Evolutionary conservation across 2,113 vertebrate genomes (phyloP).

Genomic region (Dermatemys mawii): DNA sequence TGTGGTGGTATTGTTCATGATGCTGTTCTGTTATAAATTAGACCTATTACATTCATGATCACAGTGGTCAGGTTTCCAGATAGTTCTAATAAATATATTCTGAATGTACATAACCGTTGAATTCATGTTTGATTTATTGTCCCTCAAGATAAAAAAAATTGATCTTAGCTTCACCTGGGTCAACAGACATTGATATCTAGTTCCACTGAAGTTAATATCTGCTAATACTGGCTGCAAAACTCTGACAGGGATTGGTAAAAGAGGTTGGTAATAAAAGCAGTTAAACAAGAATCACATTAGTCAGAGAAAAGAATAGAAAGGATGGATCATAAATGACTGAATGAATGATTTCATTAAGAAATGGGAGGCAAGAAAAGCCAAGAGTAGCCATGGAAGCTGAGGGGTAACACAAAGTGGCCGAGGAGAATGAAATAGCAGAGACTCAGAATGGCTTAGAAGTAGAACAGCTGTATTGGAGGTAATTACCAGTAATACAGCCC

Average conservation of each 20-base stretch:
- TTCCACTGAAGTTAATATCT: constrained; percentile 39
- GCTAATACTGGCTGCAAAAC: neutral
- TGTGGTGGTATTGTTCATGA: neutral
- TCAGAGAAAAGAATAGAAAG: neutral
- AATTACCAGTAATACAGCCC: neutral
- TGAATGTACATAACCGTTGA: neutral
- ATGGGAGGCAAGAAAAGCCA: neutral
- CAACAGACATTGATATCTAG: constrained; percentile 21
- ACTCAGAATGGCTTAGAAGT: neutral
- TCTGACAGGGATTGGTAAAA: neutral
- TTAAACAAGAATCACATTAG: neutral
- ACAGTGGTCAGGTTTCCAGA: neutral
- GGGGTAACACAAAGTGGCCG: neutral
- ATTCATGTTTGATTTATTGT: neutral
- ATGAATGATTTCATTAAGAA: neutral
- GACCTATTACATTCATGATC: neutral
- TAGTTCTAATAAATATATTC: neutral
- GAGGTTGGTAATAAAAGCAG: neutral
- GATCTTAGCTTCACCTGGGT: constrained; percentile 11
- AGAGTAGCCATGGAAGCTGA: neutral
- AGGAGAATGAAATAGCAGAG: neutral
- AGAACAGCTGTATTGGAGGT: neutral
- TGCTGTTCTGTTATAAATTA: neutral
- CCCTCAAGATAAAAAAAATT: constrained; percentile 20
- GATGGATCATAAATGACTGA: neutral